These are phyloP conservation scores for Pristiophorus japonicus DNA, from an alignment of 2,113 vertebrate species.

Conservation along the genomic window DNA sequence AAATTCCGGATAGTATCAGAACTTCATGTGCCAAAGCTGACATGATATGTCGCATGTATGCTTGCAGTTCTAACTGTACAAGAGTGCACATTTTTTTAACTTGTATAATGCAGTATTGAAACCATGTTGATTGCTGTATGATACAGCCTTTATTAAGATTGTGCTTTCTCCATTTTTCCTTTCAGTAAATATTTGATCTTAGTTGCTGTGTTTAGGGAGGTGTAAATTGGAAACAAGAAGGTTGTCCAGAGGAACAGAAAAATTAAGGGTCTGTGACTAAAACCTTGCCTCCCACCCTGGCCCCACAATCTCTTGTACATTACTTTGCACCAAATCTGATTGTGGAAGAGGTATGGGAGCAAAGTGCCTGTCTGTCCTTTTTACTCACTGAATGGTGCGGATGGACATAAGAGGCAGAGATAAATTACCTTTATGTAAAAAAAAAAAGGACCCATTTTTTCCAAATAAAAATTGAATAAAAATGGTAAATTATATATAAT, in stretches of 20 bases:
- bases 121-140: background rate
- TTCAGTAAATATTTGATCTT: background rate
- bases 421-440: background rate
- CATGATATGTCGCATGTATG: background rate
- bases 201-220: background rate
- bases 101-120: background rate
- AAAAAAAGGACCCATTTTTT: background rate
- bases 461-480: background rate
- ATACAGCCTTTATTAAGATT: background rate
- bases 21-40: background rate
- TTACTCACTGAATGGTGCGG: background rate
- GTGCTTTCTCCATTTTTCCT: background rate
- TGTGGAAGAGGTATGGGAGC: background rate
- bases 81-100: constrained; percentile 9
- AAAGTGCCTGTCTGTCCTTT: background rate
- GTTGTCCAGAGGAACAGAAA: background rate
- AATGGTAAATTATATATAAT: background rate
- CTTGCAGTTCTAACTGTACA: background rate
- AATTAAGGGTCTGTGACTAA: background rate
- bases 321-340: background rate
- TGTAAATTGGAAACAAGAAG: background rate
- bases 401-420: background rate
- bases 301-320: background rate
- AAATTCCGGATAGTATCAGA: constrained; percentile 3
- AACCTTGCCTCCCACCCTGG: background rate